Conservation (phyloP, 2,888 invertebrate genomes). For the Dermolepida albohirtum region DNA sequence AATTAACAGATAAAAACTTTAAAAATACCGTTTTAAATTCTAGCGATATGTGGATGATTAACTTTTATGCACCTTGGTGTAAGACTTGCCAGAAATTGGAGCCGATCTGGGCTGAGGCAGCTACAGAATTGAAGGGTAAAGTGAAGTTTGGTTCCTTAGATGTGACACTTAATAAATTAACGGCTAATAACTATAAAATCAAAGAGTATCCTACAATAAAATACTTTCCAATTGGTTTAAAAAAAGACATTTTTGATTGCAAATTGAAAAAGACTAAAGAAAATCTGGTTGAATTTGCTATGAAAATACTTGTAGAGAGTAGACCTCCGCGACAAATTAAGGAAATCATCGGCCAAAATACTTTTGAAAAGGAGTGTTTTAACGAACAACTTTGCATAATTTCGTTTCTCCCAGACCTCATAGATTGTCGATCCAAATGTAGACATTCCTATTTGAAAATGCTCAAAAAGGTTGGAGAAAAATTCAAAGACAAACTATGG, state of each 20-base stretch:
- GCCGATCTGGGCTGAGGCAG: constrained; percentile 93
- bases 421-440: constrained; percentile 95
- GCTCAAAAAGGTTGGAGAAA: constrained; percentile 82
- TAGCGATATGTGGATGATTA: constrained; percentile 93
- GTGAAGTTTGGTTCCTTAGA: constrained; percentile 92
- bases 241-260: constrained; percentile 78
- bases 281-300: constrained; percentile 88
- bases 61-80: constrained; percentile 95
- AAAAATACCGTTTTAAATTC: constrained; percentile 86
- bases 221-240: constrained; percentile 80
- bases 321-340: constrained; percentile 87
- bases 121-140: constrained; percentile 90
- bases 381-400: constrained; percentile 92
- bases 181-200: constrained; percentile 83
- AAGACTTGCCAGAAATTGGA: constrained; percentile 93
- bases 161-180: constrained; percentile 85
- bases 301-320: constrained; percentile 70
- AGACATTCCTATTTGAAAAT: constrained; percentile 86
- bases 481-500: constrained; percentile 95
- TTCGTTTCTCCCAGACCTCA: constrained; percentile 92
- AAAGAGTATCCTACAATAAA: constrained; percentile 95
- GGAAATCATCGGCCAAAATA: constrained; percentile 68
- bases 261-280: constrained; percentile 86
- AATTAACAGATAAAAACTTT: constrained; percentile 93
- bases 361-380: constrained; percentile 82